A percentile compares a stretch with the other conserved stretches of the same genome.
Conservation (phyloP, 2,888 invertebrate species). For the Omphaloscelis lunosa region DNA sequence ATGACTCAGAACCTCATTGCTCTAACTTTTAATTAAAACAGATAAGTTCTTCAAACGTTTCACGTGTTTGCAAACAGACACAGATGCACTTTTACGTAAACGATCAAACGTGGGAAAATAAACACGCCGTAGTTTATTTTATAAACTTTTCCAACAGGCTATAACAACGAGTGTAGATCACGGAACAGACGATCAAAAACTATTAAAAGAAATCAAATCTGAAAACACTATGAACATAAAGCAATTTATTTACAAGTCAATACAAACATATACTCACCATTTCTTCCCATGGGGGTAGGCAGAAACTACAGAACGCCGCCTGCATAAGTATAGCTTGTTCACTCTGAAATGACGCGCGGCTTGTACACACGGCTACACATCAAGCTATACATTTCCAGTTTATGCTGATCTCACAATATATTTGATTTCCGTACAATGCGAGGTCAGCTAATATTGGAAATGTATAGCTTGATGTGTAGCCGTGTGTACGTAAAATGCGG, state of each 20-base stretch:
- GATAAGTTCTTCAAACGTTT: background rate
- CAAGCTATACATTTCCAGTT: too few relatives aligned
- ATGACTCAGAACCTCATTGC: background rate
- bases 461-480: too few relatives aligned
- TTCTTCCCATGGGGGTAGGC: too few relatives aligned
- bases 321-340: too few relatives aligned
- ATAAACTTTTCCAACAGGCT: background rate
- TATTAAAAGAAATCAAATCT: background rate
- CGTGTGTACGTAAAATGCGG: too few relatives aligned
- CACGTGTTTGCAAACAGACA: background rate
- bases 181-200: background rate
- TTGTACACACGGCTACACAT: too few relatives aligned
- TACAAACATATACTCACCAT: too few relatives aligned
- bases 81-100: slow-evolving; percentile 24
- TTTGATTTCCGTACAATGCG: too few relatives aligned
- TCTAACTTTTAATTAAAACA: background rate
- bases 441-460: too few relatives aligned
- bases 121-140: slow-evolving; percentile 12
- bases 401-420: too few relatives aligned
- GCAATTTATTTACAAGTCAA: background rate
- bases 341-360: too few relatives aligned
- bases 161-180: background rate
- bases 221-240: background rate
- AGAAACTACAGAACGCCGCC: too few relatives aligned
- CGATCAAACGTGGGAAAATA: slow-evolving; percentile 24